Base-by-base conservation (phyloP, 2,888 invertebrate genomes). In the Oscheius sp. region DNA sequence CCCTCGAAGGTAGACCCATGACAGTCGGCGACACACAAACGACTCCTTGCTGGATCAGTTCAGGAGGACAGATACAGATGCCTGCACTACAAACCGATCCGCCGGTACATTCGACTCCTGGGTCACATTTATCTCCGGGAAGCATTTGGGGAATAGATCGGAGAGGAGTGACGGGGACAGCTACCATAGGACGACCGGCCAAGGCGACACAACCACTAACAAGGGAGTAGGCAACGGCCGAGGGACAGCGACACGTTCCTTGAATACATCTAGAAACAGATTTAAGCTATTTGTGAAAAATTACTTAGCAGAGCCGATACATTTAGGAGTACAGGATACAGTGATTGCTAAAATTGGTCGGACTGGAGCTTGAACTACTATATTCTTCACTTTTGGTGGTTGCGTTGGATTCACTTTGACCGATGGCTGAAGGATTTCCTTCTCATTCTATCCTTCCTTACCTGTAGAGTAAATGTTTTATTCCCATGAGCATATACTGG, bases 1-100 rank as follows among this genome's bases (percentile, higher is more conserved):
- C 64, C 17, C 54, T 17, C 9, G 36, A 44, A 6, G 49, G 47
- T 6, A 49, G 57, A 22, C 67, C 67, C 28, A 67, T 14, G 4
- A 38, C 45, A 20, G 44, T 26, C 3, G 41, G 36, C 17, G 62
- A 24, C 12, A 67, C 67, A 51, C 67, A 67, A 9, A 67, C 67
- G 0, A 28, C 26, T 3, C 67, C 67, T 17, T 67, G 61, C 14
- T 33, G 61, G 14, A 51, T 51, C 14, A 67, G 54, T 28, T 67
- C 51, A 8, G 62, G 45, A 17, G 67, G 67, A 67, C 67, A 67
- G 20, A 33, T 38, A 51, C 67, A 67, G 6, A 41, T 62, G 26
- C 67, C 67, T 4, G 24, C 1, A 20, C 17, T 20, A 51, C 67
- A 67, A 12, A 51, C 41, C 9, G 67, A 67, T 8, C 67, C 67